Evolutionary conservation across 30 jellyfish, hydroid and myxozoan species (phyloP), one percentile per base, ranked within the genome.

Genomic region (Hydra vulgaris): DNA sequence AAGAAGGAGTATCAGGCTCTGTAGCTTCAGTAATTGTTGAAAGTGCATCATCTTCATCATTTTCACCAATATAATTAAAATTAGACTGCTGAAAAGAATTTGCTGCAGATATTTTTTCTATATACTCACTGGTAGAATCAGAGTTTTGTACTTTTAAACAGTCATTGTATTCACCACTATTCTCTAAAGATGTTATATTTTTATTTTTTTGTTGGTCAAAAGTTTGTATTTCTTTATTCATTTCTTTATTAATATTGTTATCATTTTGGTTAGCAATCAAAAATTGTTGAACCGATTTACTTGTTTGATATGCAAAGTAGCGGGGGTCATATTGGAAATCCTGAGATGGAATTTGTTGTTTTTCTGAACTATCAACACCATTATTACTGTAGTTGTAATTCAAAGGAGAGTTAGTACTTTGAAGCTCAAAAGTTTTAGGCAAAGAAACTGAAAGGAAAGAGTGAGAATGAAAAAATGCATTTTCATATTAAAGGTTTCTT

Each of bases 11-110:
- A 4, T 87, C 82, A 0, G 97, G 97, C 76, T 90, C 97, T 21
- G 95, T 90, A 0, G 88, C 71, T 76, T 90, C 97, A 18, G 95
- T 84, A 7, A 90, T 90, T 0, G 97, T 90, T n/a, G 97, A 90
- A 24, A 90, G 78, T 12, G 88, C 95, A 83, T 90, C 97, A 68
- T 90, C 97, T 22, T 82, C 87, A 4, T 79, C 94, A n/a, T 53
- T 56, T 23, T 12, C 3, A 17, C 25, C 75, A 3, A 8, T 23
- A 68, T 23, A n/a, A 4, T n/a, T 56, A 17, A 15, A n/a, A 56
- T 15, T 23, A 68, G 75, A 16, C 25, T 20, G 27, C 27, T 68
- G 15, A n/a, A 8, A 1, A 68, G 75, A 3, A n/a, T 68, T 20
- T 20, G 7, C 8, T 68, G 26, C 12, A n/a, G 12, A 15, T 7